phyloP scores from a whole-genome alignment of 2,888 invertebrate species.

The Furcula furcula region DNA sequence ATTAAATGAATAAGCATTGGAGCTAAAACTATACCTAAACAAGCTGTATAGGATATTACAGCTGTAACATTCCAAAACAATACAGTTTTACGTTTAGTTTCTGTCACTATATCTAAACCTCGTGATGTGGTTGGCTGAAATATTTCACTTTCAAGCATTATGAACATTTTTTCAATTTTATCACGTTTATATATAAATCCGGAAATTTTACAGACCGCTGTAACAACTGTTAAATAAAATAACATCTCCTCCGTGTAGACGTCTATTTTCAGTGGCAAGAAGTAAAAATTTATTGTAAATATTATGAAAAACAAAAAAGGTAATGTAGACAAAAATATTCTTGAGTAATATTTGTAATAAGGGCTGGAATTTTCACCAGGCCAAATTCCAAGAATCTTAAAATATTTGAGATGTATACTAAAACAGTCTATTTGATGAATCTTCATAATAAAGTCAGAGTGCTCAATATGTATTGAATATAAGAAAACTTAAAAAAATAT shows the following conservation, averaged over 20 bases:
- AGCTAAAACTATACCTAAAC: conserved; percentile 35
- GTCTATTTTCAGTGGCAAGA: conserved; percentile 44
- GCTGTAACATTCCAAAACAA: conserved; percentile 49
- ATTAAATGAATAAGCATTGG: conserved; percentile 46
- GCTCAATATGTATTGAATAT: background rate
- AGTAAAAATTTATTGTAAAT: conserved; percentile 48
- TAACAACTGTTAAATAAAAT: conserved; percentile 51
- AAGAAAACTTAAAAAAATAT: too few species aligned
- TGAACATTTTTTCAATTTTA: conserved; percentile 40
- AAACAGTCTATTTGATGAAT: conserved; percentile 52
- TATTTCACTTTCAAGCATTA: conserved; percentile 46
- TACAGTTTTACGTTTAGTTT: conserved; percentile 42
- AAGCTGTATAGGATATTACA: conserved; percentile 36
- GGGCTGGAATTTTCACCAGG: conserved; percentile 24
- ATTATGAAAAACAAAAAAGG: conserved; percentile 37
- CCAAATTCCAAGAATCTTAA: conserved; percentile 48
- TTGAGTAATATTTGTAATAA: conserved; percentile 39
- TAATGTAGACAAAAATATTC: conserved; percentile 31
- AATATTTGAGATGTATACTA: conserved; percentile 41
- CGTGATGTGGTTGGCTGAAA: conserved; percentile 43
- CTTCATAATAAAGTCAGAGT: conserved; percentile 16
- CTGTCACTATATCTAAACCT: conserved; percentile 35
- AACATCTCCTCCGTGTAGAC: conserved; percentile 50
- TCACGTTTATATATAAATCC: conserved; percentile 40
- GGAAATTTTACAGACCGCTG: conserved; percentile 45